Base-by-base conservation (phyloP, 1,140 invertebrate genomes). In the Myzus persicae region DNA sequence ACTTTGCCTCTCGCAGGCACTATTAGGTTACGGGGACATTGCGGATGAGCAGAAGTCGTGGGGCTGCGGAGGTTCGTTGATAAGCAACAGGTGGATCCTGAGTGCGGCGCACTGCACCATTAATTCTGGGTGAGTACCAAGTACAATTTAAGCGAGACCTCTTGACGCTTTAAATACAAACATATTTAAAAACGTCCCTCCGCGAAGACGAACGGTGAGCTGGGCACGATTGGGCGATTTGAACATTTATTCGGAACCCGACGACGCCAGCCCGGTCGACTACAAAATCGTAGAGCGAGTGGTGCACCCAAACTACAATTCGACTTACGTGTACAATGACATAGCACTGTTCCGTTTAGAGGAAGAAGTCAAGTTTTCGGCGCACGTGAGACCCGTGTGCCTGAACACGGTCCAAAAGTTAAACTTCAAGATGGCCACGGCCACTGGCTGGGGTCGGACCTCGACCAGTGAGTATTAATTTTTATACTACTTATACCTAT, bases 331-430 rank as follows among this genome's bases (percentile, higher is more conserved):
- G 88, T 97, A 97, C 93, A 95, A 96, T 94, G 97, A 97, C 93
- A 97, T 97, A 82, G 96, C 96, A 7, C 94, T 97, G 2, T 94
- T 97, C 1, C 95, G 96, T 94, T 94, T 96, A 95, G 48, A 94
- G 93, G 44, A 94, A 95, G 24, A 94, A 95, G 8, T 94, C 81
- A 22, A 48, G n/a, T 94, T 96, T 54, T 95, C 94, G 91, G 82
- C 94, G 38, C 94, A 94, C 85, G 94, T 96, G 2, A 94, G 95
- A 93, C 96, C 95, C 85, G 95, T 95, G 22, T 96, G 95, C 95
- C 95, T 95, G 2, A 89, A 94, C 59, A 11, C 48, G 1, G 31
- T 44, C 26, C 76, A 24, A 36, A 54, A 11, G 42, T 42, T 92
- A 20, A 26, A 24, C 0, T 54, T 59, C 36, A 67, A 44, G 3